phyloP scores from a whole-genome alignment of 2,888 invertebrate species.

The Orgyia antiqua region DNA sequence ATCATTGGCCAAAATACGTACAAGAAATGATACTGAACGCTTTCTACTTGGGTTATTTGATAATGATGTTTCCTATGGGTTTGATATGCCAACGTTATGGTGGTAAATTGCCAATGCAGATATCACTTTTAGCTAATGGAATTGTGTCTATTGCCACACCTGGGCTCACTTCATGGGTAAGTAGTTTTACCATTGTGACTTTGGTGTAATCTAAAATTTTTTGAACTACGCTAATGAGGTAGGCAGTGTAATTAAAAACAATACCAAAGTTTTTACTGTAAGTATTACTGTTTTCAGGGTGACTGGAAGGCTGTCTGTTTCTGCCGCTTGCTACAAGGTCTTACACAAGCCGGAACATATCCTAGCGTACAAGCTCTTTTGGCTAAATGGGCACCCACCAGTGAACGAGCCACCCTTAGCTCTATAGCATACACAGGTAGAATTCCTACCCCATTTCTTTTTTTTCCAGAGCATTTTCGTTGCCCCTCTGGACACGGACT shows the following conservation, averaged over 20 bases:
- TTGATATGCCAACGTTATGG: conserved; percentile 79
- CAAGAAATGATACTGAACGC: conserved; percentile 56
- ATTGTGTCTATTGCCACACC: conserved; percentile 38
- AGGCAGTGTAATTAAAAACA: too few relatives aligned
- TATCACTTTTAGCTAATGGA: conserved; percentile 45
- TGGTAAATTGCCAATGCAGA: conserved; percentile 72
- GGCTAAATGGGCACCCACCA: conserved; percentile 83
- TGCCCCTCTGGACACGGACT: too few relatives aligned
- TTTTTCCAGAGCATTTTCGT: too few relatives aligned
- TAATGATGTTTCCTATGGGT: conserved; percentile 72
- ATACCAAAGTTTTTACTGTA: too few relatives aligned
- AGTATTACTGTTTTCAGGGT: too few relatives aligned
- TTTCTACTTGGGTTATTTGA: conserved; percentile 70
- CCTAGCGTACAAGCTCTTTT: conserved; percentile 82
- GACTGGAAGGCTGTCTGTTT: conserved; percentile 79
- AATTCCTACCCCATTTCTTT: too few relatives aligned
- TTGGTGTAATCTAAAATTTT: too few relatives aligned
- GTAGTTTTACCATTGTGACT: too few relatives aligned
- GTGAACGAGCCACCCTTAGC: conserved; percentile 77
- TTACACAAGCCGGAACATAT: conserved; percentile 83
- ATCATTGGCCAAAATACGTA: conserved; percentile 43
- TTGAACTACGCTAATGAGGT: too few relatives aligned
- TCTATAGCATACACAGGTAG: conserved; percentile 41
- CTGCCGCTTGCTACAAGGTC: conserved; percentile 83
- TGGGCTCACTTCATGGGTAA: conserved; percentile 39